Percentiles rank a stretch among this genome's conserved stretches.
Conservation (phyloP, 2,888 invertebrate genomes). For the Terebella lapidaria region DNA sequence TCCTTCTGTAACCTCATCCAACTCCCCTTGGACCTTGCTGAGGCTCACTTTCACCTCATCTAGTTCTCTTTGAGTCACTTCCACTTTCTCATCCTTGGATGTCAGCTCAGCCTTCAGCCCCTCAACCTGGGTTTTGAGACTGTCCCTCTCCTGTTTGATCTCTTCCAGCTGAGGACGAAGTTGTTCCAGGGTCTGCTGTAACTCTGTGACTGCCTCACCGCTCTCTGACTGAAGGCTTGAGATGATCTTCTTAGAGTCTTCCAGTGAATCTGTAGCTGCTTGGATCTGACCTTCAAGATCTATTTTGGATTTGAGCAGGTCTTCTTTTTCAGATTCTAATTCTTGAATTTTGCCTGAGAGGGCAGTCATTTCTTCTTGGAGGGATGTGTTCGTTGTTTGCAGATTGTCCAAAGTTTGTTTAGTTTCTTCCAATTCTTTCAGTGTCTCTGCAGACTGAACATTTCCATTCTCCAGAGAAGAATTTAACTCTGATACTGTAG, state of each 20-base stretch:
- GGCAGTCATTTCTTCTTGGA: neutral
- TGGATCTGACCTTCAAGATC: neutral
- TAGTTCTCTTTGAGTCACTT: no score
- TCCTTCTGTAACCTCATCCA: neutral
- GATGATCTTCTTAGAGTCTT: slow-evolving; percentile 1
- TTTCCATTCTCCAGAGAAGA: neutral
- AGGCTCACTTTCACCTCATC: no score
- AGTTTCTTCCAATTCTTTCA: neutral
- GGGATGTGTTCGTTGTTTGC: no score
- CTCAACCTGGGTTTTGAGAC: neutral
- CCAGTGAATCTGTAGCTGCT: neutral
- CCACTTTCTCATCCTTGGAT: no score
- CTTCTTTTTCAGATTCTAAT: neutral
- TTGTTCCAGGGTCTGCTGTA: slow-evolving; percentile 7
- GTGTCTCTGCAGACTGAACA: neutral
- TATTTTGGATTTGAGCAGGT: neutral
- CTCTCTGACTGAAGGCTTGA: slow-evolving; percentile 2
- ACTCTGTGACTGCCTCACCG: slow-evolving; percentile 2
- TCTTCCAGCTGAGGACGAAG: slow-evolving; percentile 1
- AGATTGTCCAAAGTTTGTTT: no score
- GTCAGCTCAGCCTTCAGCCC: neutral
- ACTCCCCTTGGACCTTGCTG: no score
- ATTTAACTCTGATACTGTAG: neutral
- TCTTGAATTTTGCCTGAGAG: neutral
- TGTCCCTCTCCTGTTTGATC: neutral